Base-by-base conservation (phyloP, 2,113 vertebrate genomes). In the Otus sunia region DNA sequence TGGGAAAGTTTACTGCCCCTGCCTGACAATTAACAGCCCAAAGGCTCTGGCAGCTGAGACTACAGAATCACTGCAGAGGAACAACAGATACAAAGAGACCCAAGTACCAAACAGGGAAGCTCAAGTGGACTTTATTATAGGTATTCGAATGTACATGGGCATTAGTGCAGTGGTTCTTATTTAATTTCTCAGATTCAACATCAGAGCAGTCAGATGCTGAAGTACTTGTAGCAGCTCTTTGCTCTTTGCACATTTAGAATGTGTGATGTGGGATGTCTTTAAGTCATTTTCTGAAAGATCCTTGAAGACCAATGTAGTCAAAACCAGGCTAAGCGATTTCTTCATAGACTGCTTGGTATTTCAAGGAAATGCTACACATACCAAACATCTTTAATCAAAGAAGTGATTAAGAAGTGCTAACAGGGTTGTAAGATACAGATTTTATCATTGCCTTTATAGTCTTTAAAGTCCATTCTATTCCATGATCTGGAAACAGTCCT, bases 101-200 rank as follows among this genome's bases (percentile, higher is more conserved):
- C 45, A 85, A 72, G 26, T 47, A 85, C 56, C 63, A 86, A 75
- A 62, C 4, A 87, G 20, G 52, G 82, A 94, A 91, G 84, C 78
- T 94, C 79, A 95, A 96, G 75, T 84, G 78, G 94, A 91, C 91
- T 97, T 97, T 97, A 97, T 97, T 97, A 52, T 29, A 91, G 50
- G 45, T 77, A 60, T 66, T 68, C 83, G 67, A 90, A 92, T 71
- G 88, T 83, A 93, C 80, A 95, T 52, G 89, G 86, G 80, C 43
- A 86, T 76, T 45, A 93, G 94, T 93, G 94, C 91, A 76, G 45
- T 55, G 47, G 17, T 69, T 94, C 86, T 75, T 66, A 34, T 32
- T 64, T 86, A 3, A 47, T 88, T 89, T 90, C 60, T 92, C 90
- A 87, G 36, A 56, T 66, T 79, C 56, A 78, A 26, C 14, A 7